Percentiles rank a stretch among this genome's conserved stretches.
These are phyloP conservation scores for Phainopepla nitens DNA, from an alignment of 2,113 vertebrate species.

Conservation along the genomic window DNA sequence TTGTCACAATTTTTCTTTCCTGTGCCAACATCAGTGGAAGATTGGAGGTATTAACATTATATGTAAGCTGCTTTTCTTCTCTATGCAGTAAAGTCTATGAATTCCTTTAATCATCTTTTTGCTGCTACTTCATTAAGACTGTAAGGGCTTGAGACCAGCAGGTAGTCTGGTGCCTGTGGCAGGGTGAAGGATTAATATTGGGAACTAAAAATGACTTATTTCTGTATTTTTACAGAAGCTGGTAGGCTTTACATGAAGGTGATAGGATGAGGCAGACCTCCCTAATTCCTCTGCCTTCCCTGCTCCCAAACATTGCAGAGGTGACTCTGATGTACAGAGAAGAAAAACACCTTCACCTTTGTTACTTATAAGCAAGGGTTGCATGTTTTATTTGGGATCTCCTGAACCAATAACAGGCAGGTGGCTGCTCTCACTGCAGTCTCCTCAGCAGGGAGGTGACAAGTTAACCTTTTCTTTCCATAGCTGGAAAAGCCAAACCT, in stretches of 20 bases:
- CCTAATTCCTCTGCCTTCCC: neutral
- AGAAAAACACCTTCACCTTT: neutral
- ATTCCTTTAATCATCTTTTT: neutral
- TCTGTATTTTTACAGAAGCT: neutral
- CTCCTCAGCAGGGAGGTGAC: neutral
- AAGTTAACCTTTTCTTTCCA: neutral
- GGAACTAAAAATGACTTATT: neutral
- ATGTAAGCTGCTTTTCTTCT: neutral
- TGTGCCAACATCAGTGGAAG: neutral
- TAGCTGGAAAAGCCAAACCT: too few species aligned
- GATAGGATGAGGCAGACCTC: neutral
- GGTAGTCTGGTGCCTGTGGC: neutral
- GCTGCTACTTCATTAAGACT: neutral
- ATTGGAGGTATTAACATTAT: neutral
- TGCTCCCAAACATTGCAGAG: neutral
- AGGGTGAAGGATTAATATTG: neutral
- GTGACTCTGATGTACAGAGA: neutral
- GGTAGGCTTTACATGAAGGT: neutral
- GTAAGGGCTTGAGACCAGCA: neutral
- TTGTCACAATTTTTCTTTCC: neutral
- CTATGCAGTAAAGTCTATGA: neutral
- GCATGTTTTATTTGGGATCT: neutral
- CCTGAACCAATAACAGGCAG: neutral
- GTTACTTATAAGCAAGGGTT: neutral
- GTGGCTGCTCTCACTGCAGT: neutral